Evolutionary conservation across 2,888 invertebrate genomes (phyloP), one percentile per base, ranked within the genome.

Genomic region (Euclidia mi): DNA sequence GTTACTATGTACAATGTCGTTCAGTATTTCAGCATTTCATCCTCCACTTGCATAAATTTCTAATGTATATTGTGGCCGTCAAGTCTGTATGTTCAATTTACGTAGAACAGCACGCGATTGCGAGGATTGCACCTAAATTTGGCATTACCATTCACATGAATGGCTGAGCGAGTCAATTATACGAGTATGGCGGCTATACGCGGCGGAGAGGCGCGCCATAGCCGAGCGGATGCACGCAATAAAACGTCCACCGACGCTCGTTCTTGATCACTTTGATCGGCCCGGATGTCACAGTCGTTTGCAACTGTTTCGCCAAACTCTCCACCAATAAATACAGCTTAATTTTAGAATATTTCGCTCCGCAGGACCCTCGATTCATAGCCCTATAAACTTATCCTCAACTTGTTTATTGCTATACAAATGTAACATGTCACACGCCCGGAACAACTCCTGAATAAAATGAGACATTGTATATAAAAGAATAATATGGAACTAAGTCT

Each of bases 231-330:
- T 69, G 65, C 53, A 35, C 49, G 82, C 79, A 83, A 87, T 89
- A 89, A 90, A 89, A 79, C 81, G 79, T 63, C 71, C 65, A 67
- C 75, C 82, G 76, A 67, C 84, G 81, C 78, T 74, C 80, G 79
- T 84, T 85, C 81, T 79, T 88, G 81, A 90, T 92, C 88, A 88
- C 91, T 92, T 92, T 92, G 91, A 92, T 92, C 91, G 86, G 79
- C 56, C 86, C 89, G 90, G 89, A 88, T 90, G 92, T 91, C 92
- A 82, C 86, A 85, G 83, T 82, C 85, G 84, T 88, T 87, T 75
- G 76, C 74, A 77, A 81, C 81, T 80, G 80, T 81, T 83, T 82
- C 81, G 81, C 82, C 79, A 83, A 78, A 81, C 74, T 75, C 77
- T 76, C 71, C 71, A 70, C 78, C 83, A 79, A 90, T 88, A 90